Conservation (phyloP, 2,888 invertebrate genomes). For the Xanthia togata region DNA sequence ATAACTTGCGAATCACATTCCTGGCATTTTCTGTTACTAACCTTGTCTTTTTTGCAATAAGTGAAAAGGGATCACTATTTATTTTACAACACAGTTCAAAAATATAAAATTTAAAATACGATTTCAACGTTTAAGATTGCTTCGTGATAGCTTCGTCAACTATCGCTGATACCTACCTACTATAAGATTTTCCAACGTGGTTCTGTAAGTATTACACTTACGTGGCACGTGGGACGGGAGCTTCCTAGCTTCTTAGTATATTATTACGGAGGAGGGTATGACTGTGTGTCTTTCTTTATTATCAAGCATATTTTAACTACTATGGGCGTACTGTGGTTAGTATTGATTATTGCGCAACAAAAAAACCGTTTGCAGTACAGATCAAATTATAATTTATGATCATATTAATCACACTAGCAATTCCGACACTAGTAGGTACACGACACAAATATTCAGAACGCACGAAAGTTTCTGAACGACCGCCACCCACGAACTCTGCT, state of each 20-base stretch:
- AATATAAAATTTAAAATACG: background rate
- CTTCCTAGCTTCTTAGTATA: background rate
- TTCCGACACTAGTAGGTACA: no score
- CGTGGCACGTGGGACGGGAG: background rate
- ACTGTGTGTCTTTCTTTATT: no score
- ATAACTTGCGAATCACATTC: conserved; percentile 1
- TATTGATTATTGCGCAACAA: no score
- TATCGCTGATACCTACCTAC: background rate
- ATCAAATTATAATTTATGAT: no score
- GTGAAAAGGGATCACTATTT: background rate
- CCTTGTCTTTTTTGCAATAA: background rate
- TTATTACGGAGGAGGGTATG: no score
- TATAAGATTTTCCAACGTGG: background rate
- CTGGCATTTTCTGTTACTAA: background rate
- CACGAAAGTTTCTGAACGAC: no score
- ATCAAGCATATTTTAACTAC: no score
- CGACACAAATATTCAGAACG: no score
- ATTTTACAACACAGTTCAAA: background rate
- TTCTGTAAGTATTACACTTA: background rate
- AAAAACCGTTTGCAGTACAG: no score
- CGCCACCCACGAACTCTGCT: no score
- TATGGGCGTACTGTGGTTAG: no score
- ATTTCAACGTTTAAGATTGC: background rate
- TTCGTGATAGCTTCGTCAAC: background rate
- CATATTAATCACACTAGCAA: no score